These are phyloP conservation scores for Cassiopea xamachana DNA, from an alignment of 30 jellyfish, hydroid and myxozoan species.

Conservation along the genomic window DNA sequence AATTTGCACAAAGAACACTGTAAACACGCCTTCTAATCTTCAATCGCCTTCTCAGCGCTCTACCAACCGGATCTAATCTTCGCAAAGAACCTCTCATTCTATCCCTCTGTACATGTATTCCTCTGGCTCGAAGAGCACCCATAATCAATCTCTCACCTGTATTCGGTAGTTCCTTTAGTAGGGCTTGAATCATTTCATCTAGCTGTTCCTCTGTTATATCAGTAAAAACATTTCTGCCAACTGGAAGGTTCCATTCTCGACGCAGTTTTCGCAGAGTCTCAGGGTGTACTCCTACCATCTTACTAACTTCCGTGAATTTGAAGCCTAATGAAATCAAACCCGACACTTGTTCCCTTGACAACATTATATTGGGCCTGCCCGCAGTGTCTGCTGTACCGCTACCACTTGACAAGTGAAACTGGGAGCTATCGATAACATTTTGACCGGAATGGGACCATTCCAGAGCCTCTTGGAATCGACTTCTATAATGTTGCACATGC, in stretches of 20 bases:
- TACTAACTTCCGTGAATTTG: background rate
- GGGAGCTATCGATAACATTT: background rate
- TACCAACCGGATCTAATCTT: slow-evolving; percentile 49
- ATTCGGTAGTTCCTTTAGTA: slow-evolving; percentile 7
- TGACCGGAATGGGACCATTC: background rate
- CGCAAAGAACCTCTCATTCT: slow-evolving; percentile 42
- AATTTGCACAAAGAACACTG: slow-evolving; percentile 1
- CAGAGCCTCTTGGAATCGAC: background rate
- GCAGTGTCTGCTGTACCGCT: background rate
- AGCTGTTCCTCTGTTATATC: background rate
- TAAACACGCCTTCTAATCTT: slow-evolving; percentile 26
- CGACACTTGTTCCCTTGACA: slow-evolving; percentile 3
- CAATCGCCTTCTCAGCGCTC: slow-evolving; percentile 54
- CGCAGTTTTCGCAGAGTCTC: background rate
- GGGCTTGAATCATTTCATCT: background rate
- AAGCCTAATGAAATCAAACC: background rate
- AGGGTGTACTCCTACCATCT: slow-evolving; percentile 5
- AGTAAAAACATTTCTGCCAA: background rate
- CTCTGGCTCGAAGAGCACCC: slow-evolving; percentile 58
- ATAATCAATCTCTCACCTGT: slow-evolving; percentile 15
- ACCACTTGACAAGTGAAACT: background rate
- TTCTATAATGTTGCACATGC: background rate
- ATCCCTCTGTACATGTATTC: slow-evolving; percentile 41
- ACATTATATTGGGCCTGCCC: background rate
- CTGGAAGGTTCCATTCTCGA: slow-evolving; percentile 8